phyloP scores from a whole-genome alignment of 2,888 invertebrate genomes.

The Dolomedes plantarius region DNA sequence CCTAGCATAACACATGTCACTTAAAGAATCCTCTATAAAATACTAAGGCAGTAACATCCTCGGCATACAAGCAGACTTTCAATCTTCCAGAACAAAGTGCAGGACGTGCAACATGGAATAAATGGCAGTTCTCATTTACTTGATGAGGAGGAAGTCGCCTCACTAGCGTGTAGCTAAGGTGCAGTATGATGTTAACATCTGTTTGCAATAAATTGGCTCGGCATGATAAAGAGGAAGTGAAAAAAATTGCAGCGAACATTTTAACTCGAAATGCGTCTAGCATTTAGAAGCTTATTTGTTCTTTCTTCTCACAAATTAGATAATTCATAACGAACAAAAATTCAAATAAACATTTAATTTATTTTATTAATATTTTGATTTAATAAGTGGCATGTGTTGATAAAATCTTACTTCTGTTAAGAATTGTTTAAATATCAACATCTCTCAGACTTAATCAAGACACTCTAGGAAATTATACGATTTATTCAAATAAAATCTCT shows the following conservation, averaged over 20 bases:
- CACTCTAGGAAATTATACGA: too few relatives aligned
- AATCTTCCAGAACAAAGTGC: conserved; percentile 20
- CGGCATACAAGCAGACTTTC: conserved; percentile 25
- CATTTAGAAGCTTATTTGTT: too few relatives aligned
- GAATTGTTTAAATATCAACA: too few relatives aligned
- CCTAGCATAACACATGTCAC: not conserved
- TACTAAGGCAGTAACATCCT: not conserved
- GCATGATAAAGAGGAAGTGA: conserved; percentile 9
- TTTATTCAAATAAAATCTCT: too few relatives aligned
- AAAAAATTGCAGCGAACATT: not conserved
- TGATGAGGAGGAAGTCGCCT: conserved; percentile 32
- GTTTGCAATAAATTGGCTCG: conserved; percentile 49
- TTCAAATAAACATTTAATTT: too few relatives aligned
- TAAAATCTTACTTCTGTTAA: too few relatives aligned
- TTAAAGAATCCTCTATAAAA: not conserved
- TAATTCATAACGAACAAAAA: too few relatives aligned
- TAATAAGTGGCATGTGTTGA: too few relatives aligned
- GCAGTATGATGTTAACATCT: conserved; percentile 44
- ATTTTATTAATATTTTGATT: too few relatives aligned
- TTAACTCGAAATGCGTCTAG: too few relatives aligned
- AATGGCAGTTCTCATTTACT: conserved; percentile 57
- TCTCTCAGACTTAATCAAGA: too few relatives aligned
- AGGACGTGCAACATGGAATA: conserved; percentile 31
- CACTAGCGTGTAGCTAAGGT: conserved; percentile 43
- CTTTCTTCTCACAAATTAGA: too few relatives aligned